Base-by-base conservation (phyloP, 2,797 vertebrate genomes). In the Chelonia mydas region DNA sequence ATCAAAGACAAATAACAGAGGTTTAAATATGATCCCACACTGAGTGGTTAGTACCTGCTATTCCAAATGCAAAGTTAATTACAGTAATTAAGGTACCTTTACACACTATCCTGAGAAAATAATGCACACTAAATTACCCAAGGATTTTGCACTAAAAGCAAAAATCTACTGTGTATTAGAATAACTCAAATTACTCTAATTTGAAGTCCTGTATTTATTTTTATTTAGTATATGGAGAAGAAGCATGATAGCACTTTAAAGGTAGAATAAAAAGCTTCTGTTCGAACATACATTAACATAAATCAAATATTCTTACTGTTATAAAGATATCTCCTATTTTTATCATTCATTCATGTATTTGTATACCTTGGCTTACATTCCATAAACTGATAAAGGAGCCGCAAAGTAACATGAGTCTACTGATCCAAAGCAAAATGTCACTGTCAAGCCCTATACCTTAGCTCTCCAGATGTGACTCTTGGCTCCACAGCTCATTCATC, bases 401-500 rank as follows among this genome's bases (percentile, higher is more conserved):
- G 84, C 25, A 72, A 72, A 23, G 10, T 49, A 54, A 90, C 57
- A 79, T 47, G 50, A 90, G 16, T 45, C 81, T 79, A 47, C 37
- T 41, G 68, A 72, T 27, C 78, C 27, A 79, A 90, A 90, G 68
- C 59, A 87, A 86, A 94, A 76, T 6, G 28, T 4, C 37, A 37
- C 81, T 27, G 49, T 45, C 0, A 0, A 86, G 79, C 3, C 81
- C 65, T 50, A 1, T 6, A 23, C 83, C 37, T 65, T 27, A 84
- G 15, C 17, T 82, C 45, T 41, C 51, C 4, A 86, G 89, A 54
- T 72, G 79, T 51, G 27, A 10, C 0, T 16, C 21, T 84, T 1
- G 49, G 49, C 90, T 90, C 59, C 72, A 21, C 47, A 79, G 6
- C 31, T 19, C 83, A 61, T 89, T 85, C 84, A 82, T 68, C 92